phyloP scores from a whole-genome alignment of 2,888 invertebrate genomes.

The Elegia similella region DNA sequence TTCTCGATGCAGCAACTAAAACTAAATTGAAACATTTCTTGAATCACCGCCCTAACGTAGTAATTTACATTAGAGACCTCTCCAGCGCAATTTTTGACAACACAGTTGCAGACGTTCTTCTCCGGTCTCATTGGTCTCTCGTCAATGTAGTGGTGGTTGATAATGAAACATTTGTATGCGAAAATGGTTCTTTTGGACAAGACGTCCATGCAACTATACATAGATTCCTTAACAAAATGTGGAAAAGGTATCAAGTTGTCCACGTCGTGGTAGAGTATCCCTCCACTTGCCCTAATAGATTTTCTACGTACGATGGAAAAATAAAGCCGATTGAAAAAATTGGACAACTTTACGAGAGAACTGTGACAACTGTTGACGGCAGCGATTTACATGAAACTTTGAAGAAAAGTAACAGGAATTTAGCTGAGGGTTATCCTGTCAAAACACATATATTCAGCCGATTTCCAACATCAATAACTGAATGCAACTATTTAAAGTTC shows the following conservation, averaged over 20 bases:
- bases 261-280: constrained; percentile 41
- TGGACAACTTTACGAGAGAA: constrained; percentile 40
- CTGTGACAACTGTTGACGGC: constrained; percentile 34
- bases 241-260: constrained; percentile 40
- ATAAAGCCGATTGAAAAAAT: constrained; percentile 20
- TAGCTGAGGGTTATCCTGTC: constrained; percentile 45
- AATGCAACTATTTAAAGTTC: constrained; percentile 37
- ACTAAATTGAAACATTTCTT: neutral
- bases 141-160: constrained; percentile 38
- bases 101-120: constrained; percentile 20
- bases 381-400: constrained; percentile 26
- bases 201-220: constrained; percentile 31
- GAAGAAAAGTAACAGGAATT: constrained; percentile 22
- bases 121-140: constrained; percentile 35
- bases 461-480: constrained; percentile 47
- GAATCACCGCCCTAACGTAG: constrained; percentile 27
- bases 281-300: constrained; percentile 38
- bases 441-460: constrained; percentile 43
- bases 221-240: constrained; percentile 41
- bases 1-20: neutral
- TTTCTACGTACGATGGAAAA: constrained; percentile 38
- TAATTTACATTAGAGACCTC: constrained; percentile 32
- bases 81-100: constrained; percentile 25
- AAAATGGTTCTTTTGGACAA: constrained; percentile 31
- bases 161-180: constrained; percentile 32